Conservation (phyloP, 2,113 vertebrate species). For the Ardeotis arabs region DNA sequence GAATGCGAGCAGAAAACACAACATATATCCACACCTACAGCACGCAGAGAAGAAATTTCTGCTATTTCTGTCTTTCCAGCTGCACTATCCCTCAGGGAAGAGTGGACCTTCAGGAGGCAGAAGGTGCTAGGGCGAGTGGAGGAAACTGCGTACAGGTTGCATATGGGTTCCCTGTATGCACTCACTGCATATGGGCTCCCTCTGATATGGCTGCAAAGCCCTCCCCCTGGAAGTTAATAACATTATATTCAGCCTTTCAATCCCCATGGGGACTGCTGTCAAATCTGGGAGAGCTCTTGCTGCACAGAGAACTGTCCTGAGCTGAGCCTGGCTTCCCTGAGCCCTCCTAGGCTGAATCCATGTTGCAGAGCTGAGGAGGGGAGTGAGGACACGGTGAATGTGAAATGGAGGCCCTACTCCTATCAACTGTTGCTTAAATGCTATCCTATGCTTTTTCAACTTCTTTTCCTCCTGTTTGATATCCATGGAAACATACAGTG, state of each 20-base stretch:
- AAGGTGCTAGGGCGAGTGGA: accelerated
- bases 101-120: background rate
- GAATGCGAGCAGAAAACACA: background rate
- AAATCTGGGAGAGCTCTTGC: background rate
- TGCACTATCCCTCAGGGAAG: background rate
- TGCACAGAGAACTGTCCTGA: background rate
- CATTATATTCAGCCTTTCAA: background rate
- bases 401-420: background rate
- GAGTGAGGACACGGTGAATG: background rate
- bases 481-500: background rate
- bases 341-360: background rate
- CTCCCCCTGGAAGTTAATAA: background rate
- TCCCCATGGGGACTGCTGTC: background rate
- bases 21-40: background rate
- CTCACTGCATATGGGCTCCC: background rate
- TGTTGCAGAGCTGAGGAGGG: accelerated
- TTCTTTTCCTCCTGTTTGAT: background rate
- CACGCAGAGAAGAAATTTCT: background rate
- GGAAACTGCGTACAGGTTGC: background rate
- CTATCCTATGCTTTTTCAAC: background rate
- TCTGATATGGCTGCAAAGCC: background rate
- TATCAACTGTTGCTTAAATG: background rate
- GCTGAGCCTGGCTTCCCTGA: background rate
- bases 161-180: background rate
- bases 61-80: background rate